These are phyloP conservation scores for Cheilosia urbana DNA, from an alignment of 2,888 invertebrate genomes.

Conservation along the genomic window DNA sequence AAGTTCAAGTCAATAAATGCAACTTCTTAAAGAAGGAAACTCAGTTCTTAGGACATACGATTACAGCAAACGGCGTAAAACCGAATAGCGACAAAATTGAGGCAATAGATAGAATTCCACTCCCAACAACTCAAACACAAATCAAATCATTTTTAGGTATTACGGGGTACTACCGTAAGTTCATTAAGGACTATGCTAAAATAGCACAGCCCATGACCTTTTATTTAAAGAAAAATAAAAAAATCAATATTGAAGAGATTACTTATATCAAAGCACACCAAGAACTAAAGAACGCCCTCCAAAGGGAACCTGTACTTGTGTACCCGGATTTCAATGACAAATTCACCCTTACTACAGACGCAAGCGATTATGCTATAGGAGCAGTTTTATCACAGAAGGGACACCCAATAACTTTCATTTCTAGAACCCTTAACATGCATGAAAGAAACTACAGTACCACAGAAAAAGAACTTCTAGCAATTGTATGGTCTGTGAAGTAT, in stretches of 20 bases:
- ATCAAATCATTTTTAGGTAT: conserved; percentile 72
- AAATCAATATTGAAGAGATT: too few species aligned
- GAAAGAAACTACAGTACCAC: conserved; percentile 7
- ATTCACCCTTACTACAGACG: conserved; percentile 7
- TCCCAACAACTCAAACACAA: conserved; percentile 76
- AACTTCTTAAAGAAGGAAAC: conserved; percentile 76
- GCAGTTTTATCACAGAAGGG: conserved; percentile 12
- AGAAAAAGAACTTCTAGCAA: conserved; percentile 6
- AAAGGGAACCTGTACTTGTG: not conserved
- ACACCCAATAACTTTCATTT: not conserved
- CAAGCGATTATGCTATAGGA: conserved; percentile 12
- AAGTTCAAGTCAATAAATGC: conserved; percentile 77
- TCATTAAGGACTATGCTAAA: too few species aligned
- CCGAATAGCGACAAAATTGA: conserved; percentile 78
- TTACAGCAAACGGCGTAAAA: conserved; percentile 78
- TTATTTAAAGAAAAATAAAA: too few species aligned
- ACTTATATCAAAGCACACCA: not conserved
- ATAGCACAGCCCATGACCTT: too few species aligned
- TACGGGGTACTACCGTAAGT: conserved; percentile 59
- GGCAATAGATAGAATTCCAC: conserved; percentile 75
- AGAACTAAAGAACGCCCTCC: not conserved
- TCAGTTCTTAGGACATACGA: conserved; percentile 78
- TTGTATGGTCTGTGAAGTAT: conserved; percentile 18
- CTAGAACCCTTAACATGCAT: conserved; percentile 8
- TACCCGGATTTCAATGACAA: conserved; percentile 8